Conservation (phyloP, 2,797 vertebrate genomes). For the Epinephelus malabaricus region DNA sequence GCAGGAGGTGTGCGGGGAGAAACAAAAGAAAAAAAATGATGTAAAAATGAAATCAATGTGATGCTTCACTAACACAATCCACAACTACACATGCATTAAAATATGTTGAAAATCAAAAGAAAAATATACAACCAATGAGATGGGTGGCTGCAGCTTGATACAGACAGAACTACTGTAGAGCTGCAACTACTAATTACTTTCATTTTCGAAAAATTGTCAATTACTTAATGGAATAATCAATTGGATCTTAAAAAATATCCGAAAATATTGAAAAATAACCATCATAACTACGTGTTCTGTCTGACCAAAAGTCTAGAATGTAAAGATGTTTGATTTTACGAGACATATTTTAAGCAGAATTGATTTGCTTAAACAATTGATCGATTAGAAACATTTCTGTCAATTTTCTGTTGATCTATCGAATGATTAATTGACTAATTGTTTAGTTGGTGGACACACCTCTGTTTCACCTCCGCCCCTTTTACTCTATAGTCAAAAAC, state of each 20-base stretch:
- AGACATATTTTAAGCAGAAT: background rate
- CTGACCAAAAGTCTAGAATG: background rate
- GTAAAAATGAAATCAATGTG: slow-evolving; percentile 85
- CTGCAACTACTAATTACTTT: background rate
- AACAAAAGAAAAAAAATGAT: slow-evolving; percentile 67
- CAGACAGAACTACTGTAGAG: slow-evolving; percentile 34
- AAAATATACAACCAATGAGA: slow-evolving; percentile 82
- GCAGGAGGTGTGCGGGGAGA: slow-evolving; percentile 81
- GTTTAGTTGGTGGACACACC: background rate
- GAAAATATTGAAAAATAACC: background rate
- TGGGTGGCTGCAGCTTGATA: slow-evolving; percentile 78
- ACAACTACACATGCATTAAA: slow-evolving; percentile 59
- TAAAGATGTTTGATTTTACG: background rate
- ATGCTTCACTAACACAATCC: slow-evolving; percentile 84
- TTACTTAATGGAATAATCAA: slow-evolving; percentile 28
- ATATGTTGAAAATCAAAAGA: slow-evolving; percentile 69
- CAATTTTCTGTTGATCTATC: background rate
- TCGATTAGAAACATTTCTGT: slow-evolving; percentile 3
- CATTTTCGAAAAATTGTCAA: background rate
- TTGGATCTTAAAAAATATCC: background rate
- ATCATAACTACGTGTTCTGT: background rate
- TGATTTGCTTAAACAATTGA: slow-evolving; percentile 20
- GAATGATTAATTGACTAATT: background rate
- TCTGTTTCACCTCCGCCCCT: background rate
- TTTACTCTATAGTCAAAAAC: background rate